A percentile compares a stretch with the other conserved stretches of the same genome.
Evolutionary conservation across 1,140 invertebrate species (phyloP).

Genomic region (Muscidifurax raptorellus): DNA sequence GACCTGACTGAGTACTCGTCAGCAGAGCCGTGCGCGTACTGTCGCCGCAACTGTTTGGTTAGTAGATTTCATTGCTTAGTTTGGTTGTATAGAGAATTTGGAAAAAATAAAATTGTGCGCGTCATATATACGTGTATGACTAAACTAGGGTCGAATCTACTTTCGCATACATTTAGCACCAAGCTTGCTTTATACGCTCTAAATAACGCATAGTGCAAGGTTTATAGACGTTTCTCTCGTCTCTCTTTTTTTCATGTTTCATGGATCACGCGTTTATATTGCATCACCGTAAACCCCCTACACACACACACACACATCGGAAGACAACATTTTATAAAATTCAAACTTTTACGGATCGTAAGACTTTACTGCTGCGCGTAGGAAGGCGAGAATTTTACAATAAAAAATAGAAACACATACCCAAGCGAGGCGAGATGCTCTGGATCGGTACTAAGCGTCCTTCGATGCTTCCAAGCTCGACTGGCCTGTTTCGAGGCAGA

Average conservation of each 20-base stretch:
- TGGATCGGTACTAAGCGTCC: slow-evolving; percentile 60
- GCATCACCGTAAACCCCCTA: too few relatives aligned
- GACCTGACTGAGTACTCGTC: slow-evolving; percentile 23
- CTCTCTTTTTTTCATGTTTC: too few relatives aligned
- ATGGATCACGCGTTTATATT: too few relatives aligned
- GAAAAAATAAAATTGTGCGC: too few relatives aligned
- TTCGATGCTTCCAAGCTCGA: slow-evolving; percentile 55
- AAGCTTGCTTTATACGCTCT: neutral
- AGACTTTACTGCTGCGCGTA: too few relatives aligned
- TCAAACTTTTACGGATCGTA: too few relatives aligned
- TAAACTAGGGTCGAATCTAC: slow-evolving; percentile 13
- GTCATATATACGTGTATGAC: neutral
- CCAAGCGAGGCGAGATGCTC: slow-evolving; percentile 28
- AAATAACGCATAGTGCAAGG: neutral
- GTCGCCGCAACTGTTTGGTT: neutral
- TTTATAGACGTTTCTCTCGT: too few relatives aligned
- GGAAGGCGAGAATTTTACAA: too few relatives aligned
- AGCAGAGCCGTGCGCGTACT: neutral
- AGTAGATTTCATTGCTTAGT: neutral
- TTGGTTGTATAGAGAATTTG: too few relatives aligned
- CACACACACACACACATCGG: too few relatives aligned
- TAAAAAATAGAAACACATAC: neutral
- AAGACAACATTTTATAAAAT: too few relatives aligned
- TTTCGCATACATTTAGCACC: neutral
- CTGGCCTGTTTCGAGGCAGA: slow-evolving; percentile 12